These are phyloP conservation scores for Pachliopta kotzebuea DNA, from an alignment of 2,888 invertebrate species.

Conservation along the genomic window DNA sequence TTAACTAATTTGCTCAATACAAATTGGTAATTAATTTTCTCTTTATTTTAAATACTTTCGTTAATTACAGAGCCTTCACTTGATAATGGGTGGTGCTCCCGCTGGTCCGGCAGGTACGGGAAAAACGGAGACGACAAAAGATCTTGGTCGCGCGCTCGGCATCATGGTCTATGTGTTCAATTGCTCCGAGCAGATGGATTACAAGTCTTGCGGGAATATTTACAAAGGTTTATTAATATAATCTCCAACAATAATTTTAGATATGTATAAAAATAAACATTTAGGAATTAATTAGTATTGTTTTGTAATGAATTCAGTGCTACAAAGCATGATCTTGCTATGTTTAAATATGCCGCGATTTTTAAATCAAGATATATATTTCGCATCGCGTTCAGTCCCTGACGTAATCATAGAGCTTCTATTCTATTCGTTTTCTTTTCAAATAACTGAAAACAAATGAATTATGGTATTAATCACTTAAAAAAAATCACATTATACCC, in stretches of 20 bases:
- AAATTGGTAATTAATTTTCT: neutral
- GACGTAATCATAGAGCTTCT: too few relatives aligned
- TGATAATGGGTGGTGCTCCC: constrained; percentile 98
- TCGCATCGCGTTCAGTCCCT: too few relatives aligned
- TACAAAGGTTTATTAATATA: constrained; percentile 84
- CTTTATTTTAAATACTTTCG: neutral
- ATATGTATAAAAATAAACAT: neutral
- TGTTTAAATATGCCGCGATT: too few relatives aligned
- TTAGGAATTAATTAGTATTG: too few relatives aligned
- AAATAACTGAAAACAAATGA: too few relatives aligned
- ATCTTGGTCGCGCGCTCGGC: constrained; percentile 94
- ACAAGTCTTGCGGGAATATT: constrained; percentile 96
- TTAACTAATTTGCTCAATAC: neutral
- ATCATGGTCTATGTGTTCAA: constrained; percentile 99
- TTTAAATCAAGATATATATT: too few relatives aligned
- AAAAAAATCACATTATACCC: too few relatives aligned
- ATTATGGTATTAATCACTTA: too few relatives aligned
- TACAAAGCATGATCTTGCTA: too few relatives aligned
- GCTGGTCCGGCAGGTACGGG: constrained; percentile 98
- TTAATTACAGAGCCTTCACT: constrained; percentile 86
- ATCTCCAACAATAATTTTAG: neutral
- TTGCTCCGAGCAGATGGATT: constrained; percentile 98
- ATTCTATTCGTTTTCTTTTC: too few relatives aligned
- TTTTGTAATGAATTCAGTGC: too few relatives aligned
- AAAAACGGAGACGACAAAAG: constrained; percentile 98